Conservation (phyloP, 2,113 vertebrate genomes). For the Tichodroma muraria region DNA sequence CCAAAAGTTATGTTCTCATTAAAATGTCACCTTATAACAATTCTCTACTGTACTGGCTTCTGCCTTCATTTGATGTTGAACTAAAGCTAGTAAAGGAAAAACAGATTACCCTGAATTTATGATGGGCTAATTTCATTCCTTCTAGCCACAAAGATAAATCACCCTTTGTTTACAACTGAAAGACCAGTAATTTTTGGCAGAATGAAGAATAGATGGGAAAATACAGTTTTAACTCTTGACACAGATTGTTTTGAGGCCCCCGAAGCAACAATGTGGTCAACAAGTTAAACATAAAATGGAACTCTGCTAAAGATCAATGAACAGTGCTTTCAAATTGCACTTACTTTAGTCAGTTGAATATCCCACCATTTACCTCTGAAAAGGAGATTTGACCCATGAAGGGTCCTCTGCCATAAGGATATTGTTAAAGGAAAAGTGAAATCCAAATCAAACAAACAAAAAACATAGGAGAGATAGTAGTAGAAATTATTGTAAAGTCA, state of each 20-base stretch:
- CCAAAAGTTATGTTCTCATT: slow-evolving; percentile 33
- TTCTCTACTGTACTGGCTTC: neutral
- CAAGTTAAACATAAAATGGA: neutral
- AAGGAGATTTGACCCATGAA: neutral
- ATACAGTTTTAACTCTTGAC: neutral
- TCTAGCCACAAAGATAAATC: neutral
- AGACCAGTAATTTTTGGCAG: neutral
- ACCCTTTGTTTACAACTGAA: slow-evolving; percentile 6
- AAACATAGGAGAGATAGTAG: neutral
- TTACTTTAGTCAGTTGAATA: neutral
- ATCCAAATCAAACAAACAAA: neutral
- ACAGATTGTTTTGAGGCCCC: neutral
- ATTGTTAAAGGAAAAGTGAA: neutral
- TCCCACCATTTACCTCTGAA: neutral
- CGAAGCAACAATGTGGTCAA: neutral
- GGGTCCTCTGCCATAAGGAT: neutral
- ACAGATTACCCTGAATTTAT: slow-evolving; percentile 30
- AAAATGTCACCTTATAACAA: slow-evolving; percentile 37
- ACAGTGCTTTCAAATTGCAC: neutral
- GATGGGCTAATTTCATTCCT: slow-evolving; percentile 9
- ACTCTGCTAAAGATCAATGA: neutral
- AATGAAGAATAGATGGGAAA: slow-evolving; percentile 13
- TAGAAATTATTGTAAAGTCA: neutral
- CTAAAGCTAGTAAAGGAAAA: slow-evolving; percentile 24
- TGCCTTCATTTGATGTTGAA: slow-evolving; percentile 33